phyloP scores from a whole-genome alignment of 1,140 invertebrate genomes.

The Hydropsyche tenuis region DNA sequence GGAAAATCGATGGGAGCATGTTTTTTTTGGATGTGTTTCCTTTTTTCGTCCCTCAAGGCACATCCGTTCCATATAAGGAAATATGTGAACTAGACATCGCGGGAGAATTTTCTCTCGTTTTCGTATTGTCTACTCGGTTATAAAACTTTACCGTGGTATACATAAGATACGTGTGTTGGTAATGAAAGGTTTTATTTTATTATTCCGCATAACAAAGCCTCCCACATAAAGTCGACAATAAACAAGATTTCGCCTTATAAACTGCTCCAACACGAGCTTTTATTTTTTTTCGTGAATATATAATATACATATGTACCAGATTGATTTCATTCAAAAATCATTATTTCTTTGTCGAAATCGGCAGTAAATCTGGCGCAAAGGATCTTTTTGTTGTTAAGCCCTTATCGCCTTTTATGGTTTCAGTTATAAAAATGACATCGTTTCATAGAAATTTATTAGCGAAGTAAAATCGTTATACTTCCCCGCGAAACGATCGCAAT shows the following conservation, averaged over 20 bases:
- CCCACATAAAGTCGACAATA: not conserved
- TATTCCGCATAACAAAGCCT: not conserved
- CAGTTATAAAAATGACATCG: conserved; percentile 13
- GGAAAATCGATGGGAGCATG: conserved; percentile 20
- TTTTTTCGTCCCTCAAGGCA: not conserved
- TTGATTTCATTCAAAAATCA: conserved; percentile 16
- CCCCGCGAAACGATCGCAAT: not conserved
- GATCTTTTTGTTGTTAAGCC: not conserved
- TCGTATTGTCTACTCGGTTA: not conserved
- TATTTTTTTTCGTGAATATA: not conserved
- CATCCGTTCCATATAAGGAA: not conserved
- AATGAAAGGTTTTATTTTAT: conserved; percentile 5
- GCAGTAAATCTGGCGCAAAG: not conserved
- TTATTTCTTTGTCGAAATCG: not conserved
- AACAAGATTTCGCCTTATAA: conserved; percentile 1
- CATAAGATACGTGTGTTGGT: not conserved
- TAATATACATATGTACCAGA: not conserved
- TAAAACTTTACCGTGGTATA: conserved; percentile 7
- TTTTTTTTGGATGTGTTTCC: conserved; percentile 13
- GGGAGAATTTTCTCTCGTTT: not conserved
- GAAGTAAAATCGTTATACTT: not conserved
- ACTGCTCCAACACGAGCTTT: not conserved
- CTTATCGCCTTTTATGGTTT: conserved; percentile 2
- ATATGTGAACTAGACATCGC: not conserved
- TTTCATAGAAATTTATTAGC: not conserved